A percentile compares a stretch with the other conserved stretches of the same genome.
phyloP scores from a whole-genome alignment of 2,888 invertebrate genomes.

The Melanotus villosus region DNA sequence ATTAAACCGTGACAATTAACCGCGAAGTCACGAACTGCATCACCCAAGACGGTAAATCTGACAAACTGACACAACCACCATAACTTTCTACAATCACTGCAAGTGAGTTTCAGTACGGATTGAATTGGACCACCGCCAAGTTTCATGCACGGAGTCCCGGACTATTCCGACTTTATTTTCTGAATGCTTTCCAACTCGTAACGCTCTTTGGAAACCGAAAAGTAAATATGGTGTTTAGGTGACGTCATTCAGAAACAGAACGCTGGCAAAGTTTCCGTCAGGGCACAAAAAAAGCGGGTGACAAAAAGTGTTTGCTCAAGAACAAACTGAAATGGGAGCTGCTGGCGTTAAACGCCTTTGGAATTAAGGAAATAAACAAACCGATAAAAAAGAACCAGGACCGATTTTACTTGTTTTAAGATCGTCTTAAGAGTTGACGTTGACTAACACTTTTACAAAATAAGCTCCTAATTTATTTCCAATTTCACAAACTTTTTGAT shows the following conservation, averaged over 20 bases:
- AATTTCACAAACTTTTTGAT: too few relatives aligned
- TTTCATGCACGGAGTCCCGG: constrained; percentile 19
- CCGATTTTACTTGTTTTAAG: not conserved
- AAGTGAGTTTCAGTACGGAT: constrained; percentile 14
- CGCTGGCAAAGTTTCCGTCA: constrained; percentile 14
- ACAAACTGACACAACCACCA: constrained; percentile 29
- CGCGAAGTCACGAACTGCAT: constrained; percentile 22
- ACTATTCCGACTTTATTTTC: not conserved
- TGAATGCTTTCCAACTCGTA: constrained; percentile 1
- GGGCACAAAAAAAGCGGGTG: not conserved
- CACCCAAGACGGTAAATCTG: constrained; percentile 24
- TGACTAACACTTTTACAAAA: too few relatives aligned
- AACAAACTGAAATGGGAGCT: constrained; percentile 24
- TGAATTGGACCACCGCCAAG: constrained; percentile 28
- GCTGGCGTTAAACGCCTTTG: constrained; percentile 22
- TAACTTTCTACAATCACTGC: constrained; percentile 31
- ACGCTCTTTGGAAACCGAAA: constrained; percentile 2
- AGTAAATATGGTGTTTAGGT: constrained; percentile 27
- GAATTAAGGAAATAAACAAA: constrained; percentile 34
- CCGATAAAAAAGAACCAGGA: constrained; percentile 8
- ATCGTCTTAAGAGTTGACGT: too few relatives aligned
- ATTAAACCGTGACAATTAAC: constrained; percentile 16
- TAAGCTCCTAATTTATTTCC: too few relatives aligned
- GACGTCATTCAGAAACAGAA: constrained; percentile 24
- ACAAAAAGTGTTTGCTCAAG: constrained; percentile 17